Conservation (phyloP, 2,113 vertebrate species). For the Donacobius atricapilla region DNA sequence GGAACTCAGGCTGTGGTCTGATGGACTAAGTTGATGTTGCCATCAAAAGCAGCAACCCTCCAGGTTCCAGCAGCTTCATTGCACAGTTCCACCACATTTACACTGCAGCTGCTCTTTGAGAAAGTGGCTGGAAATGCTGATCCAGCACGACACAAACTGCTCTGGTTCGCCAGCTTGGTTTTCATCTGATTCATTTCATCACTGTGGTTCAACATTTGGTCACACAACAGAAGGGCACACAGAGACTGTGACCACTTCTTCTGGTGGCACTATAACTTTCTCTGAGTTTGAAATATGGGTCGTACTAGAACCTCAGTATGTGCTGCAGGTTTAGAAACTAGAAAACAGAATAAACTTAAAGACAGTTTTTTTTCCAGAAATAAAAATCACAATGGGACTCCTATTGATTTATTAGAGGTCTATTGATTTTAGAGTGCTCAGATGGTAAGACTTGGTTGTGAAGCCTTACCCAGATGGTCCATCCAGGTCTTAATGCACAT, state of each 20-base stretch:
- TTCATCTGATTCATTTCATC: neutral
- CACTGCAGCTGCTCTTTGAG: neutral
- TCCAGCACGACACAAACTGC: rapidly evolving
- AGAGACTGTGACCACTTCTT: neutral
- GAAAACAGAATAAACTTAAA: neutral
- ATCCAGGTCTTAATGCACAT: neutral
- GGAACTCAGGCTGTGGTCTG: neutral
- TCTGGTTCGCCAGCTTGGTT: neutral
- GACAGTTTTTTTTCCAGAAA: neutral
- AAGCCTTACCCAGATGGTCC: neutral
- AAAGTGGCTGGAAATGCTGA: neutral
- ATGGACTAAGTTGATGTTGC: neutral
- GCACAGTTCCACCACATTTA: neutral
- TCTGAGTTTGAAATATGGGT: neutral
- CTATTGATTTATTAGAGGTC: neutral
- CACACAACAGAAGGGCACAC: neutral
- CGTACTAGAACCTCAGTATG: neutral
- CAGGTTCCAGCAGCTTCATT: neutral
- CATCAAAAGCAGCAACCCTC: neutral
- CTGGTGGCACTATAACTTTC: neutral
- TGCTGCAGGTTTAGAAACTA: neutral
- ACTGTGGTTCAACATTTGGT: neutral
- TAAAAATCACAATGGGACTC: neutral
- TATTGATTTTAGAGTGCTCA: neutral
- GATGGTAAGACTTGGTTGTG: neutral